Conservation (phyloP, 2,113 vertebrate genomes). For the Psittacara wagleri region DNA sequence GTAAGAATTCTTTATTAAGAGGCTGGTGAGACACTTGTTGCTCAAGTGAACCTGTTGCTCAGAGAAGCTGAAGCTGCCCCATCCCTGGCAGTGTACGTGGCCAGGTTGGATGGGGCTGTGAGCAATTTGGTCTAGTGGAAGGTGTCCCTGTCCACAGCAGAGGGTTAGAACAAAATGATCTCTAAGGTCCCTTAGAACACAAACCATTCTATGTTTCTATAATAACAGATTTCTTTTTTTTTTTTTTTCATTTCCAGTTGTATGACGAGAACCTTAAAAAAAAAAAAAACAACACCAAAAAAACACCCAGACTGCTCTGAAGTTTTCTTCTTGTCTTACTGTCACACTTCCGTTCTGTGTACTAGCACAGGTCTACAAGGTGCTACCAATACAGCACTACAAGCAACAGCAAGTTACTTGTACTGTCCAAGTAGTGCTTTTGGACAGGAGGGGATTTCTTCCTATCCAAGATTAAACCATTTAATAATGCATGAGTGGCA, state of each 20-base stretch:
- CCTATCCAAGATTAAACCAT: background rate
- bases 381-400: background rate
- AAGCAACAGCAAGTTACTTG: background rate
- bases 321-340: background rate
- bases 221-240: background rate
- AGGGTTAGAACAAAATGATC: background rate
- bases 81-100: background rate
- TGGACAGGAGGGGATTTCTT: background rate
- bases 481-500: background rate
- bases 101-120: background rate
- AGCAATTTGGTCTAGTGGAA: background rate
- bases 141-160: background rate
- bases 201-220: background rate
- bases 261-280: background rate
- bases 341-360: background rate
- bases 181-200: background rate
- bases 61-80: background rate
- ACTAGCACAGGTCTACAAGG: background rate
- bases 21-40: background rate
- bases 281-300: background rate
- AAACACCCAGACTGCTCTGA: background rate
- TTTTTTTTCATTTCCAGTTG: background rate
- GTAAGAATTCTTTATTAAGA: background rate
- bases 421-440: background rate
- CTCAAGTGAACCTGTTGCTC: background rate